Percentiles rank a stretch among this genome's conserved stretches.
Evolutionary conservation across 2,888 invertebrate species (phyloP).

Genomic region (Magallana nippona): DNA sequence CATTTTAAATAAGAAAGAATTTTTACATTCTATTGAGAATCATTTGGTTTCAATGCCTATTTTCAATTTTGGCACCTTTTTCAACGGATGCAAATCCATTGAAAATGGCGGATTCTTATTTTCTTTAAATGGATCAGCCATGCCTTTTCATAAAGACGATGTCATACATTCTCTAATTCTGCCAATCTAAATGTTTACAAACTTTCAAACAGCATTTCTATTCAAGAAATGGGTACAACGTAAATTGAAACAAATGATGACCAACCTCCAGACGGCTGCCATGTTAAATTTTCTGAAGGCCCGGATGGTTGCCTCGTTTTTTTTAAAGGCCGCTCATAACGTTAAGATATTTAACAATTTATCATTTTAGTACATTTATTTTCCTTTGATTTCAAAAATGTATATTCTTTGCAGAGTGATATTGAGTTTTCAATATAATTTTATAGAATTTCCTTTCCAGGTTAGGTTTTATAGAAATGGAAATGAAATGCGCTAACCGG

Average conservation of each 20-base stretch:
- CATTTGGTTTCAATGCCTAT: not conserved
- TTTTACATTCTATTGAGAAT: not conserved
- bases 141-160: not conserved
- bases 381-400: too few species aligned
- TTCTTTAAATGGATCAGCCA: not conserved
- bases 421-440: too few species aligned
- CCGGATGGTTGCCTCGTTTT: slow-evolving; percentile 62
- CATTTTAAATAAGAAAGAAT: not conserved
- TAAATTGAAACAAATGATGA: slow-evolving; percentile 16
- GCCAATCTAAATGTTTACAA: not conserved
- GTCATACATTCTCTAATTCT: not conserved
- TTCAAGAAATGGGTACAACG: slow-evolving; percentile 31
- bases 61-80: slow-evolving; percentile 16
- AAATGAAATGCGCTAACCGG: too few species aligned
- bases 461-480: too few species aligned
- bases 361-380: too few species aligned
- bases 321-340: slow-evolving; percentile 29
- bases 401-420: too few species aligned
- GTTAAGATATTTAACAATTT: not conserved
- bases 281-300: slow-evolving; percentile 68
- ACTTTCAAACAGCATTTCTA: not conserved
- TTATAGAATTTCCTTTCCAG: too few species aligned
- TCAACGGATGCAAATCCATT: slow-evolving; percentile 3
- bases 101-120: slow-evolving; percentile 33
- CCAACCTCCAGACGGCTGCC: slow-evolving; percentile 73